A percentile compares a stretch with the other conserved stretches of the same genome.
Evolutionary conservation across 2,113 vertebrate genomes (phyloP).

Genomic region (Hylia prasina): DNA sequence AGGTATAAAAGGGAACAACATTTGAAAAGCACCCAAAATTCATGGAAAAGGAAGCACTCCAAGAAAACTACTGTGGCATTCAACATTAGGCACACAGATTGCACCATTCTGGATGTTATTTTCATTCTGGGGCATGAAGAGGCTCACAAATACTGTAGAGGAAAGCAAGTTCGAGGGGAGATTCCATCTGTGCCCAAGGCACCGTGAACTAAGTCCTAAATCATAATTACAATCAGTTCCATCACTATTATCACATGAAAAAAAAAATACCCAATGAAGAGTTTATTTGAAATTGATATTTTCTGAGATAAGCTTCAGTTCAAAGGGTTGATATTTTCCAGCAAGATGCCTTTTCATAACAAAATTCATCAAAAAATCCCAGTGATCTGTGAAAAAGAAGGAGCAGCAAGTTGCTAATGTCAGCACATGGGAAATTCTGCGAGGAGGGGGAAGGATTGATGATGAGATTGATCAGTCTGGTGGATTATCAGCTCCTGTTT

Average conservation of each 20-base stretch:
- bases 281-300: background rate
- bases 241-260: background rate
- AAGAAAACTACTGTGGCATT: background rate
- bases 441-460: background rate
- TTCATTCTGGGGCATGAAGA: background rate
- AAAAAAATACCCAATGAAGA: background rate
- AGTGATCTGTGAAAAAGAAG: background rate
- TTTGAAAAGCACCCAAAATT: background rate
- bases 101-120: background rate
- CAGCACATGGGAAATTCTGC: background rate
- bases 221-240: slow-evolving; percentile 17
- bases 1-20: background rate
- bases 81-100: background rate
- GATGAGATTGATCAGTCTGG: background rate
- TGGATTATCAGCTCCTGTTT: background rate
- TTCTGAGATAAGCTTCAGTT: background rate
- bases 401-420: background rate
- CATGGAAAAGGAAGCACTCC: background rate
- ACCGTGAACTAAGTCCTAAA: background rate
- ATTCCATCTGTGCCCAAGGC: background rate
- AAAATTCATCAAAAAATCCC: background rate
- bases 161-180: background rate
- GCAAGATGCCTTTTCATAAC: fast-evolving
- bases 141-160: background rate
- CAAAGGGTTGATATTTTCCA: background rate